A percentile compares a stretch with the other conserved stretches of the same genome.
phyloP scores from a whole-genome alignment of 1,140 invertebrate species.

The Hirudo medicinalis region DNA sequence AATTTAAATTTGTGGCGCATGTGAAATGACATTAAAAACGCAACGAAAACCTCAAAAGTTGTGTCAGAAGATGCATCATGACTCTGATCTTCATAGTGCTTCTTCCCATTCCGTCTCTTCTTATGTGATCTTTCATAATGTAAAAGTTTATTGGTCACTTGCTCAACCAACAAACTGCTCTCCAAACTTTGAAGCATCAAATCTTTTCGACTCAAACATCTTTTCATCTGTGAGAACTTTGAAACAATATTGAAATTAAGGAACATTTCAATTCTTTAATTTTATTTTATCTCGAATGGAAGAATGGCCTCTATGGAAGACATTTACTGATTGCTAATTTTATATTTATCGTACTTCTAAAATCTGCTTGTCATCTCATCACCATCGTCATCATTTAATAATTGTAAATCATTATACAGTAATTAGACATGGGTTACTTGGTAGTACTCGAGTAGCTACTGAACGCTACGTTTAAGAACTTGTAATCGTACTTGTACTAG shows the following conservation, averaged over 20 bases:
- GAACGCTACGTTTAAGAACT: too few relatives aligned
- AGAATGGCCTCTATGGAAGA: not conserved
- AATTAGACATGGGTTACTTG: too few relatives aligned
- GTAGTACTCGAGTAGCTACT: too few relatives aligned
- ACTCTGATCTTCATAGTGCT: not conserved
- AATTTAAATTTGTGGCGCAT: not conserved
- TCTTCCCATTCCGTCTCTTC: not conserved
- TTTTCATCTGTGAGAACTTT: not conserved
- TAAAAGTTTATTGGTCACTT: conserved; percentile 3
- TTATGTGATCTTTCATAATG: not conserved
- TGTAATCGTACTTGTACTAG: too few relatives aligned
- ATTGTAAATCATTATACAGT: too few relatives aligned
- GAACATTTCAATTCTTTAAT: not conserved
- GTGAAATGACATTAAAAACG: not conserved
- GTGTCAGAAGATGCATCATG: not conserved
- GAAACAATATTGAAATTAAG: not conserved
- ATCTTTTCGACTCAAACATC: not conserved
- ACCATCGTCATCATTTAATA: too few relatives aligned
- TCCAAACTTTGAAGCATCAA: conserved; percentile 3
- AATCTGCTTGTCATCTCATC: not conserved
- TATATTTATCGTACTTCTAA: not conserved
- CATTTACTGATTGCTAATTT: not conserved
- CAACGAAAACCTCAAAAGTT: not conserved
- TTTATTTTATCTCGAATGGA: not conserved
- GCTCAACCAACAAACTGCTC: not conserved